Base-by-base conservation (phyloP, 2,888 invertebrate species). In the Rhagonycha lutea region DNA sequence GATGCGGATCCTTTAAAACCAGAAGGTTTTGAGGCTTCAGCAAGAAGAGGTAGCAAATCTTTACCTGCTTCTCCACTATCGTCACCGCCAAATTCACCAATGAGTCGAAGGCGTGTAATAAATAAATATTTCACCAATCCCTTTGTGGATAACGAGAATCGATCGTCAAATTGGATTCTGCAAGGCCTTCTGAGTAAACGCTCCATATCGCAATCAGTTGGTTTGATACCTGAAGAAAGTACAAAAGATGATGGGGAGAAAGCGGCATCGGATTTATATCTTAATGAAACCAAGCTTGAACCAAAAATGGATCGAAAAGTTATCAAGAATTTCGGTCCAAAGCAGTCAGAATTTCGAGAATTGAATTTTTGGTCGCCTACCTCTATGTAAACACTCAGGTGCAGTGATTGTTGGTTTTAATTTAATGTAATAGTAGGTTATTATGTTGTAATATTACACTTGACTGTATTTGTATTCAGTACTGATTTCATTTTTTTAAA, bases 351-450 rank as follows among this genome's bases (percentile, higher is more conserved):
- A 84, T 88, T 95, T 12, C 88, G 95, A 67, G 95, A 95, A 87
- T 93, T 95, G 92, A 95, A 95, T 87, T 95, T 95, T 88, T 95
- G 94, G 94, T 94, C 95, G 7, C 95, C 95, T 0, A 95, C 95
- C 9, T 95, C 95, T 0, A 95, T 95, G 95, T 95, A 91, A 87
- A 63, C 5, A 47, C 47, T 47, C 26, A 5, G 23, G 28, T 61
- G 24, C 2, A 60, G 18, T 32, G n/a, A 23, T 18, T n/a, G 47
- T 47, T n/a, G 47, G 47, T 47, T 47, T 47, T 47, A 47, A 47
- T 5, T 47, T 47, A 47, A 47, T 32, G 5, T 32, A 18, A 18
- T 18, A 18, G 18, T 18, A 32, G 12, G 32, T 12, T 32, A 32
- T 32, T 32, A 32, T 47, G n/a, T 47, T 47, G 2, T 47, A n/a